Percentiles rank a stretch among this genome's conserved stretches.
phyloP scores from a whole-genome alignment of 1,140 invertebrate genomes.

The Phenacoccus solenopsis region DNA sequence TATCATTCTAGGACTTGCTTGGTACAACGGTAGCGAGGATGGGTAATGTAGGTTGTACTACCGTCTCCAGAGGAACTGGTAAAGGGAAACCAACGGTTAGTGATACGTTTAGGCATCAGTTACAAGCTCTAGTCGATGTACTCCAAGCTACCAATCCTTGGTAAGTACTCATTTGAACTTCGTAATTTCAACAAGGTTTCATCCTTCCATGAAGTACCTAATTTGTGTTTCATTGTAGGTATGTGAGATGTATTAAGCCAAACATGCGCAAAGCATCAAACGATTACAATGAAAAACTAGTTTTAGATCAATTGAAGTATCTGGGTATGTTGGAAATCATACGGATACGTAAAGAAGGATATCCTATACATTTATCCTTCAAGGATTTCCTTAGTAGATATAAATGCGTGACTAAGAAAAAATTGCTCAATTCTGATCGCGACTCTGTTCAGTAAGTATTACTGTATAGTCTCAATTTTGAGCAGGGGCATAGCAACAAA shows the following conservation, averaged over 20 bases:
- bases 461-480: no score
- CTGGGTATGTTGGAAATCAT: conserved; percentile 94
- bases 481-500: no score
- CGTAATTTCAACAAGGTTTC: neutral
- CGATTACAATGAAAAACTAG: conserved; percentile 67
- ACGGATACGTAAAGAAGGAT: conserved; percentile 82
- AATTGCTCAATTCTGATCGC: conserved; percentile 33
- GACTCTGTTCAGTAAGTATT: conserved; percentile 40
- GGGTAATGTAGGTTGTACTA: conserved; percentile 34
- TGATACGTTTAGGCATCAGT: conserved; percentile 80
- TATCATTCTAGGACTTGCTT: conserved; percentile 40
- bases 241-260: conserved; percentile 90
- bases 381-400: conserved; percentile 68
- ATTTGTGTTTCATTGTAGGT: conserved; percentile 39
- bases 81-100: conserved; percentile 87
- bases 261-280: conserved; percentile 77
- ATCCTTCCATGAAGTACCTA: neutral
- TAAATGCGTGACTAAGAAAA: conserved; percentile 47
- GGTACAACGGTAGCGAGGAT: conserved; percentile 38
- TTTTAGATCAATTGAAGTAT: conserved; percentile 81
- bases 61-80: conserved; percentile 66
- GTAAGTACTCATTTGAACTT: conserved; percentile 39
- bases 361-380: conserved; percentile 73
- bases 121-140: conserved; percentile 83
- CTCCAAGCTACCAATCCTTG: conserved; percentile 83